These are phyloP conservation scores for Eurytoma californica DNA, from an alignment of 2,888 invertebrate genomes.

Conservation along the genomic window DNA sequence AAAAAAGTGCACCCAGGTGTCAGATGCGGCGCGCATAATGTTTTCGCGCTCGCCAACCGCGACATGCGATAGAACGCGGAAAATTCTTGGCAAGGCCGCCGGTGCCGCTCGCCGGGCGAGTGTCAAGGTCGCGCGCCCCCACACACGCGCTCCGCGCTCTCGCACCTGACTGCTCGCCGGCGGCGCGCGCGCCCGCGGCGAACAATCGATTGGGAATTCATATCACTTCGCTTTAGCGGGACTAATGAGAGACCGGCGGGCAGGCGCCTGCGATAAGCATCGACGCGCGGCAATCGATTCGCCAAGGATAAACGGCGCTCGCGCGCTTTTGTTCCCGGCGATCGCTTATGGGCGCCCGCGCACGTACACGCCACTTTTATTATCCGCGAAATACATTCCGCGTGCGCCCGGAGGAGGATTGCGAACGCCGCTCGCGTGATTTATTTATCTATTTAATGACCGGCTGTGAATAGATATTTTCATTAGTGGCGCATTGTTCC, in stretches of 20 bases:
- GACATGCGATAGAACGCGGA: conserved; percentile 65
- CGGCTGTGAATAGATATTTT: too few species aligned
- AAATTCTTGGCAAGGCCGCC: conserved; percentile 69
- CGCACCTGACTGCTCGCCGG: not conserved
- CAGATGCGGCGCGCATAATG: conserved; percentile 6
- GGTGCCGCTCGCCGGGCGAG: conserved; percentile 38
- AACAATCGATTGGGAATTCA: conserved; percentile 36
- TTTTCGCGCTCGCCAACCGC: not conserved
- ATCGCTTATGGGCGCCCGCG: too few species aligned
- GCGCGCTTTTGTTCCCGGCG: too few species aligned
- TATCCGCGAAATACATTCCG: too few species aligned
- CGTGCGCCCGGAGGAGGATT: too few species aligned
- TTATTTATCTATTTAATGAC: too few species aligned
- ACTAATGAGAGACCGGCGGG: too few species aligned
- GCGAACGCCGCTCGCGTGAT: too few species aligned
- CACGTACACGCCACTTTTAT: too few species aligned
- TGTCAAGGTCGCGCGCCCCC: conserved; percentile 65
- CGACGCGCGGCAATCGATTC: conserved; percentile 27
- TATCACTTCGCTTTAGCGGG: not conserved
- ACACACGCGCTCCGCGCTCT: not conserved
- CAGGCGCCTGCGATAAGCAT: too few species aligned
- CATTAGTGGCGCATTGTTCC: too few species aligned
- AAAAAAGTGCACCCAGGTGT: not conserved
- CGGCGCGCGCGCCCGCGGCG: not conserved
- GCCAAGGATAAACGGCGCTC: conserved; percentile 7